These are phyloP conservation scores for Delphinapterus leucas DNA, from an alignment of 2,113 vertebrate species.

Conservation along the genomic window DNA sequence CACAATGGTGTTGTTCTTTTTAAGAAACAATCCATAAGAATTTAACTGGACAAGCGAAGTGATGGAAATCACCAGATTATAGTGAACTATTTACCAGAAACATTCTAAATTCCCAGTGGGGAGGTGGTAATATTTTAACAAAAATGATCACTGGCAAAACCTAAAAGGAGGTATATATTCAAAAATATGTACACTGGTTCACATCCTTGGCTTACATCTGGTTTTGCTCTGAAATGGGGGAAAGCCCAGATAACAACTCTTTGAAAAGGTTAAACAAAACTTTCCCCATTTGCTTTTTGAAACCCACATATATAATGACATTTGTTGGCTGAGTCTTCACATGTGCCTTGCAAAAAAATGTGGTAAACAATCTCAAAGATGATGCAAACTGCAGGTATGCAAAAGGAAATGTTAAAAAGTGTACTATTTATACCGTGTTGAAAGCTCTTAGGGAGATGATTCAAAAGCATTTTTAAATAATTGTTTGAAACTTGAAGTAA, in stretches of 20 bases:
- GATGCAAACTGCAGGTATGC: constrained; percentile 76
- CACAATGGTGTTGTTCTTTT: constrained; percentile 42
- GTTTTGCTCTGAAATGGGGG: constrained; percentile 66
- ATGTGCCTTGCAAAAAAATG: constrained; percentile 40
- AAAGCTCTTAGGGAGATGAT: constrained; percentile 64
- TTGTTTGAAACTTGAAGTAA: constrained; percentile 52
- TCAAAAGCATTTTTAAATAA: constrained; percentile 64
- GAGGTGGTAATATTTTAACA: constrained; percentile 66
- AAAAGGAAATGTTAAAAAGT: constrained; percentile 72
- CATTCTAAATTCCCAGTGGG: constrained; percentile 67
- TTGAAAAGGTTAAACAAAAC: constrained; percentile 56
- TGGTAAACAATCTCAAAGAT: constrained; percentile 70
- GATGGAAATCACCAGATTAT: constrained; percentile 73
- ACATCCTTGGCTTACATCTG: constrained; percentile 35
- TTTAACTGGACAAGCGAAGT: constrained; percentile 64
- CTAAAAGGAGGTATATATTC: constrained; percentile 8
- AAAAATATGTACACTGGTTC: constrained; percentile 45
- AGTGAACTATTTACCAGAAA: constrained; percentile 77
- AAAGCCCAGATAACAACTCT: constrained; percentile 75
- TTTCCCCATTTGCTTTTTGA: constrained; percentile 70
- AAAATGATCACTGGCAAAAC: constrained; percentile 40
- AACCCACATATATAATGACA: constrained; percentile 67
- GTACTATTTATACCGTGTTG: constrained; percentile 67
- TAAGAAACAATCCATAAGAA: constrained; percentile 43
- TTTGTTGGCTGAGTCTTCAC: constrained; percentile 57